Conservation (phyloP, 2,113 vertebrate species). For the Sinocyclocheilus maitianheensis region DNA sequence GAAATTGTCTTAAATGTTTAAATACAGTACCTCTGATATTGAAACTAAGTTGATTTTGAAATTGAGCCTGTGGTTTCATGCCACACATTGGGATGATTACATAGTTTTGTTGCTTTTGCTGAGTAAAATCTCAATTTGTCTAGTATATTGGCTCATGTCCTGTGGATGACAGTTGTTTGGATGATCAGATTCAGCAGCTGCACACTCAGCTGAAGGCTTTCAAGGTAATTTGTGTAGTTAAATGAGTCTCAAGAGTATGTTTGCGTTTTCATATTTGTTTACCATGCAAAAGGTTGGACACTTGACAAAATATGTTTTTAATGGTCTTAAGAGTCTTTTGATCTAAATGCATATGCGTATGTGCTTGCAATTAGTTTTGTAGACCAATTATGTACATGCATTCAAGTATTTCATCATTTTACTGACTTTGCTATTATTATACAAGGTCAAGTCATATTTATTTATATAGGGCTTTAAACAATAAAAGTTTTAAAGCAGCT, state of each 20-base stretch:
- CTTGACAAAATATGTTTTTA: not conserved
- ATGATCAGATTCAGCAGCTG: conserved; percentile 79
- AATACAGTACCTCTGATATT: not conserved
- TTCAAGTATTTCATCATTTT: not conserved
- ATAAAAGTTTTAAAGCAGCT: too few relatives aligned
- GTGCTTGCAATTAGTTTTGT: not conserved
- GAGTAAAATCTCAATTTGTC: conserved; percentile 77
- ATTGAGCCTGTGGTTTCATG: not conserved
- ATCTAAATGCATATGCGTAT: not conserved
- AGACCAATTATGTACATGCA: not conserved
- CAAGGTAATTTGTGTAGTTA: conserved; percentile 73
- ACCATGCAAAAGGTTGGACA: not conserved
- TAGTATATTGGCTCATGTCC: conserved; percentile 92
- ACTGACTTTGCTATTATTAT: not conserved
- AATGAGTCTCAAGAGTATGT: not conserved
- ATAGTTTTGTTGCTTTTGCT: conserved; percentile 66
- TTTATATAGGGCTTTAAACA: too few relatives aligned
- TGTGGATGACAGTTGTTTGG: conserved; percentile 82
- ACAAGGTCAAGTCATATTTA: too few relatives aligned
- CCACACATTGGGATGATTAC: not conserved
- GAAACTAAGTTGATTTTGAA: not conserved
- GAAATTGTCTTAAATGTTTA: conserved; percentile 8
- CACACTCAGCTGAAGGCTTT: conserved; percentile 81
- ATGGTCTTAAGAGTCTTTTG: not conserved
- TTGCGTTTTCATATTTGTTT: not conserved